phyloP scores from a whole-genome alignment of 2,888 invertebrate species.

The Amphipoea oculea region DNA sequence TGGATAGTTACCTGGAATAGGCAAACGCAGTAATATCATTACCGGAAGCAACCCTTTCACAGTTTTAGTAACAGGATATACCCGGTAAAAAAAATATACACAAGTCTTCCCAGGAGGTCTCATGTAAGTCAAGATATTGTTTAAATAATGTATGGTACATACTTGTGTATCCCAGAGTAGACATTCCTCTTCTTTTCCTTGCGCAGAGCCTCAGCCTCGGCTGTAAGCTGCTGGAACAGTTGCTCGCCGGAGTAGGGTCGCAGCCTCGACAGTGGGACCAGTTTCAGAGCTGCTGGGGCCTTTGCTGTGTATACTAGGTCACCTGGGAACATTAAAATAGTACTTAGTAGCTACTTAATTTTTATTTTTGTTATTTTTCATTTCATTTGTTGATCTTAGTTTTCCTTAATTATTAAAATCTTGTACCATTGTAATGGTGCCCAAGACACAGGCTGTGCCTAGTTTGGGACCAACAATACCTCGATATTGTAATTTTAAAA shows the following conservation, averaged over 20 bases:
- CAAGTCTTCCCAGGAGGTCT: not conserved
- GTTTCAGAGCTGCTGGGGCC: conserved; percentile 91
- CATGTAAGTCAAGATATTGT: not conserved
- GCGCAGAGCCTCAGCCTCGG: conserved; percentile 94
- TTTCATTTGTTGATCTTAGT: no score
- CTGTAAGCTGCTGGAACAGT: conserved; percentile 92
- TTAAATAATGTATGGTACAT: conserved; percentile 24
- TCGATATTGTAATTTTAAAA: no score
- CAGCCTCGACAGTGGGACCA: conserved; percentile 92
- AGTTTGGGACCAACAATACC: no score
- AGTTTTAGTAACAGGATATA: not conserved
- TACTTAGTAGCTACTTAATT: no score
- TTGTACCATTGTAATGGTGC: no score
- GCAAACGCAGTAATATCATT: not conserved
- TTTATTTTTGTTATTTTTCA: no score
- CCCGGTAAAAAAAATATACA: not conserved
- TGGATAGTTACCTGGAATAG: not conserved
- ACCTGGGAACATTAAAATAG: conserved; percentile 74
- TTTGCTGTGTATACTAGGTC: conserved; percentile 93
- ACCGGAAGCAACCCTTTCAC: not conserved
- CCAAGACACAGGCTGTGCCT: no score
- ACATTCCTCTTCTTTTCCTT: conserved; percentile 96
- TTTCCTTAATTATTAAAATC: no score
- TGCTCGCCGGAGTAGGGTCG: conserved; percentile 92
- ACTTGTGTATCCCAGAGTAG: conserved; percentile 95